These are phyloP conservation scores for Dromiciops gliroides DNA, from an alignment of 2,113 vertebrate species.

Conservation along the genomic window DNA sequence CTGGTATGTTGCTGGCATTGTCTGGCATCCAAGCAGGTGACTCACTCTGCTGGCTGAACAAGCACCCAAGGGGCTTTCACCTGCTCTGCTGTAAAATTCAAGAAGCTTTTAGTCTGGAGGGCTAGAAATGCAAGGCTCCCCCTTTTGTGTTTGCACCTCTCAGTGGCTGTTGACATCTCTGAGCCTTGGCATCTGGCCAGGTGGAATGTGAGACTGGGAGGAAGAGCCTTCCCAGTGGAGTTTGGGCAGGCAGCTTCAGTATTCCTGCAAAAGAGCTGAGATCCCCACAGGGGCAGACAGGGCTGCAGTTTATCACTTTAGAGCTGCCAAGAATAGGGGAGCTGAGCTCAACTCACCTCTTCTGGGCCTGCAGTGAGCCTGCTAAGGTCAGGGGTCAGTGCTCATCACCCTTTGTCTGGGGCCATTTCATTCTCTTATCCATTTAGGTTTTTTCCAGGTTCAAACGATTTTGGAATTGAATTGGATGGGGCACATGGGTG, in stretches of 20 bases:
- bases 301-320: background rate
- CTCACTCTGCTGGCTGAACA: background rate
- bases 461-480: background rate
- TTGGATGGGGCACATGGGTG: background rate
- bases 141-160: background rate
- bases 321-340: background rate
- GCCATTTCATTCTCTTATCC: background rate
- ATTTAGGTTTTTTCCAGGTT: background rate
- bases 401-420: background rate
- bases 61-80: background rate
- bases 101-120: background rate
- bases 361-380: background rate
- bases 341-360: too few species aligned
- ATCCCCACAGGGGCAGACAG: background rate
- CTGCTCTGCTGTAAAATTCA: conserved; percentile 6
- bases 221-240: background rate
- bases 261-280: background rate
- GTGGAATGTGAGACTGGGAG: background rate
- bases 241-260: background rate
- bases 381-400: background rate
- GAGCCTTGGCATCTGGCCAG: background rate
- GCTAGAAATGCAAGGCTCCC: background rate
- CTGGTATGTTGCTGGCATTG: background rate
- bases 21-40: background rate
- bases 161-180: background rate